Evolutionary conservation across 2,113 vertebrate genomes (phyloP), one percentile per base, ranked within the genome.

Genomic region (Colossoma macropomum): DNA sequence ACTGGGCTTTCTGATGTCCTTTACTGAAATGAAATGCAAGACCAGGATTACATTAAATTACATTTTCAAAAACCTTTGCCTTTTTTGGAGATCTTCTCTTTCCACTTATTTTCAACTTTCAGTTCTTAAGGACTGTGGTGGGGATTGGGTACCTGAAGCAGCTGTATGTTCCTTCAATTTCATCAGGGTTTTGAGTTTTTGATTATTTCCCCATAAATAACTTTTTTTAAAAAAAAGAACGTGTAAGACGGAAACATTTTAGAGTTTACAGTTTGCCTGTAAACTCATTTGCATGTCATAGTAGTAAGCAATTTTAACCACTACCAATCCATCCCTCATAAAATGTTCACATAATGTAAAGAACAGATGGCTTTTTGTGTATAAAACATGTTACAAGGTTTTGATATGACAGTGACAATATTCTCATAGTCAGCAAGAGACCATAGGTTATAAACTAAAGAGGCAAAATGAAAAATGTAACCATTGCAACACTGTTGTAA

Each of bases 71-170:
- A 41, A 63, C 28, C 0, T 75, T 84, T 41, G 48, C 80, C 84
- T 89, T 84, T 56, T 48, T 34, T 73, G 70, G 60, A 30, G 83
- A 72, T 38, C n/a, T 45, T 45, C 41, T 41, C 45, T 32, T 25
- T 7, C 21, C 54, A 48, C 54, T 27, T 71, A 17, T 75, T 38
- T 59, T 34, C 21, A 25, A 63, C 76, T 81, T 59, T 30, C n/a
- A 6, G 76, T 72, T 59, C 71, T 70, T 21, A 3, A 85, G 84
- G 84, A 85, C 79, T 71, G 79, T 74, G 56, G 1, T 48, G 68
- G 82, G 68, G 87, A 80, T 90, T 89, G 69, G 34, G 63, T 65
- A 72, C 59, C 71, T 82, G 45, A 83, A 80, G 83, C 74, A 86
- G 38, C 72, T 21, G 73, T 63, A 70, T 75, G 81, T 69, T 86